These are phyloP conservation scores for Xiphophorus couchianus DNA, from an alignment of 2,113 vertebrate genomes.

Conservation along the genomic window DNA sequence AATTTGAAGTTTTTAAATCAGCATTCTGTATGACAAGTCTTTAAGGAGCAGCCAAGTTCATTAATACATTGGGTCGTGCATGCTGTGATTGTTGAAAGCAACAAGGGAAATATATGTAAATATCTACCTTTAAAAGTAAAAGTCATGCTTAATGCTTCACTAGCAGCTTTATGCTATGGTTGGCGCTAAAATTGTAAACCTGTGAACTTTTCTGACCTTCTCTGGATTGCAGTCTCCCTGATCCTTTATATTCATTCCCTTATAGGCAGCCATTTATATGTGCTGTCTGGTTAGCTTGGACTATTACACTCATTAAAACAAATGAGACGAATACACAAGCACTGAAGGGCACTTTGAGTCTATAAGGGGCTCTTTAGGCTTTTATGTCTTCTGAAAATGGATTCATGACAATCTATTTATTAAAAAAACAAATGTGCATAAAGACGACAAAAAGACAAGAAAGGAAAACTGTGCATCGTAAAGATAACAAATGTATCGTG, in stretches of 20 bases:
- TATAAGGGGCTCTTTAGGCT: slow-evolving; percentile 12
- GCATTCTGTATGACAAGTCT: too few species aligned
- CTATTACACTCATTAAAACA: slow-evolving; percentile 49
- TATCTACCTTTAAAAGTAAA: background rate
- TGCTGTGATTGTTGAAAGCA: background rate
- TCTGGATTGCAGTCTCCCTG: background rate
- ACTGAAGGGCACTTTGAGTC: slow-evolving; percentile 7
- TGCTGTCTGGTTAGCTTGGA: slow-evolving; percentile 41
- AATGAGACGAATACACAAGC: slow-evolving; percentile 20
- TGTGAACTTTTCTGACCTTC: background rate
- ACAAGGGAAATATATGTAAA: background rate
- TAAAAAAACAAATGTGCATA: slow-evolving; percentile 42
- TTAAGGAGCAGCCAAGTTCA: too few species aligned
- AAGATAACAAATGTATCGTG: slow-evolving; percentile 40
- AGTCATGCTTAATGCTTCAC: background rate
- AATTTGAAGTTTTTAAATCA: too few species aligned
- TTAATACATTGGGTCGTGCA: background rate
- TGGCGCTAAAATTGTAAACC: too few species aligned
- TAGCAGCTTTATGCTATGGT: background rate
- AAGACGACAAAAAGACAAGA: slow-evolving; percentile 2
- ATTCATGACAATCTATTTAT: slow-evolving; percentile 49
- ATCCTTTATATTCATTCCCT: slow-evolving; percentile 25
- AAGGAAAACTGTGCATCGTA: slow-evolving; percentile 39
- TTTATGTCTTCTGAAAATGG: slow-evolving; percentile 36
- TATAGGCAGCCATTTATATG: slow-evolving; percentile 32